Conservation (phyloP, 2,113 vertebrate genomes). For the Gallinago media region DNA sequence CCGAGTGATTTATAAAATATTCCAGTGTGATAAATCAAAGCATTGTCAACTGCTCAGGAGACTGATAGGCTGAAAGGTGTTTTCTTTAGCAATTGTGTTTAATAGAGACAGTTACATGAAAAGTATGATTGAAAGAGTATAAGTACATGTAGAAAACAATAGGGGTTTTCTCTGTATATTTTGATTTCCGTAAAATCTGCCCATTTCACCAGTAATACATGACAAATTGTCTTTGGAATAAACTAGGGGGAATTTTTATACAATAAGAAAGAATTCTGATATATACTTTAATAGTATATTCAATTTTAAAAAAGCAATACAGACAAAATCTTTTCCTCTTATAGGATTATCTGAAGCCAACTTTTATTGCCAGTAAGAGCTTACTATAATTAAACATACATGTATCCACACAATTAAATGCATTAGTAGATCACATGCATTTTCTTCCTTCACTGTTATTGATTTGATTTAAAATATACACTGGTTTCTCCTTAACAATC, state of each 20-base stretch:
- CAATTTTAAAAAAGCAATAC: not conserved
- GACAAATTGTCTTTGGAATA: not conserved
- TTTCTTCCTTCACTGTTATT: not conserved
- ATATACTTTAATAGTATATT: not conserved
- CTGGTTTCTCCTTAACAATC: not conserved
- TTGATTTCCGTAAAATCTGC: not conserved
- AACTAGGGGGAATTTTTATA: not conserved
- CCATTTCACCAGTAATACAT: not conserved
- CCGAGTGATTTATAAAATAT: not conserved
- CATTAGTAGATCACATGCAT: not conserved
- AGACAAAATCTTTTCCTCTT: not conserved
- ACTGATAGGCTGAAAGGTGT: not conserved
- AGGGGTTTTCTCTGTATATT: not conserved
- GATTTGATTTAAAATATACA: not conserved
- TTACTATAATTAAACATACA: not conserved
- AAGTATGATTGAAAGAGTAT: not conserved
- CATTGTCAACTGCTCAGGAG: not conserved
- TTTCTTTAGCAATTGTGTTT: not conserved
- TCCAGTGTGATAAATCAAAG: not conserved
- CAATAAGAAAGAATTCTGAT: not conserved
- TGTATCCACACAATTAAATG: not conserved
- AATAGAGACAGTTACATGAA: not conserved
- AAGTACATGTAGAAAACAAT: not conserved
- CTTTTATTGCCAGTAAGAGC: not conserved
- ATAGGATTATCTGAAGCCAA: not conserved